Percentiles rank a stretch among this genome's conserved stretches.
These are phyloP conservation scores for Papilio helenus DNA, from an alignment of 1,140 invertebrate genomes.

Conservation along the genomic window DNA sequence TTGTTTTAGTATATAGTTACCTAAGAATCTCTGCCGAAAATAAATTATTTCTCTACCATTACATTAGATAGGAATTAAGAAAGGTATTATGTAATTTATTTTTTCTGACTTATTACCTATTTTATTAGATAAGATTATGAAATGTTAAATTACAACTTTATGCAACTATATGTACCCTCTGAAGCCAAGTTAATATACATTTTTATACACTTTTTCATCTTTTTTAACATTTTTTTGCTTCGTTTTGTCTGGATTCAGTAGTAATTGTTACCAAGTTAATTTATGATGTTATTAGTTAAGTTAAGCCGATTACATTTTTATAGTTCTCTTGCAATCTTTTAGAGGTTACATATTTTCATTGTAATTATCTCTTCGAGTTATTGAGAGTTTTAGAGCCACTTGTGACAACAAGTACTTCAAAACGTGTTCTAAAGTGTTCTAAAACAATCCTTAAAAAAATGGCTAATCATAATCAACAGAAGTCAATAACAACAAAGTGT, in stretches of 20 bases:
- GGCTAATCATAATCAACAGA: too few relatives aligned
- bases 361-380: not conserved
- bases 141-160: not conserved
- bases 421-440: too few relatives aligned
- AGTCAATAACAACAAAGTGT: too few relatives aligned
- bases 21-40: slow-evolving; percentile 22
- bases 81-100: not conserved
- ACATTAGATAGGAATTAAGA: not conserved
- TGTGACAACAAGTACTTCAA: too few relatives aligned
- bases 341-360: not conserved
- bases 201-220: not conserved
- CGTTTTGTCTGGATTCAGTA: not conserved
- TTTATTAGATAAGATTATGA: not conserved
- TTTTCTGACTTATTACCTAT: not conserved
- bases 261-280: slow-evolving; percentile 12
- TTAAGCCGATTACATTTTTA: slow-evolving; percentile 10
- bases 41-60: not conserved
- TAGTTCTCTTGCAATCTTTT: not conserved
- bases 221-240: not conserved
- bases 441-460: too few relatives aligned
- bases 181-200: not conserved
- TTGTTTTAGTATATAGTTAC: not conserved
- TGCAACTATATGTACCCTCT: not conserved
- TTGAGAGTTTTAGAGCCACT: too few relatives aligned
- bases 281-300: not conserved